A percentile compares a stretch with the other conserved stretches of the same genome.
These are phyloP conservation scores for Girardia tigrina DNA, from an alignment of 2,888 invertebrate genomes.

Conservation along the genomic window DNA sequence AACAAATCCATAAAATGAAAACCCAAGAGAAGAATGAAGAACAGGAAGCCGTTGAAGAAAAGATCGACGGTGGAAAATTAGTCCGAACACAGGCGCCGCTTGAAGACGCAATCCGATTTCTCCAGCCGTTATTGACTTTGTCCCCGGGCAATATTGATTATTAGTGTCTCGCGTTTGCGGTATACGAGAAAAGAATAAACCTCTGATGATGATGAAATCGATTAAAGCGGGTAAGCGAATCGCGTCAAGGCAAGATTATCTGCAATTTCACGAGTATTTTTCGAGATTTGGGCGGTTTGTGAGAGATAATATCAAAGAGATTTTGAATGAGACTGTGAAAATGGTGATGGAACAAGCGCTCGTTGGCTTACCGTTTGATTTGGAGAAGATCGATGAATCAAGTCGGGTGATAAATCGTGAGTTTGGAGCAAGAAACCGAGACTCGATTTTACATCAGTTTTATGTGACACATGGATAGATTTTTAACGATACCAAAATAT, in stretches of 20 bases:
- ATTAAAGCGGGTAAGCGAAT: constrained; percentile 65
- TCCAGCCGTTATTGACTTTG: constrained; percentile 74
- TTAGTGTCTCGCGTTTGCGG: constrained; percentile 90
- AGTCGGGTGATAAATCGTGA: not conserved
- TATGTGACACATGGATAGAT: too few relatives aligned
- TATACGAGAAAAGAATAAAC: constrained; percentile 91
- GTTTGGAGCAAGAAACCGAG: not conserved
- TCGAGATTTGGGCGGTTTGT: not conserved
- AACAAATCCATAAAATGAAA: constrained; percentile 59
- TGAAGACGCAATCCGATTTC: constrained; percentile 85
- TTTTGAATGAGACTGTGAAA: not conserved
- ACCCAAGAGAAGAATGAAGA: constrained; percentile 56
- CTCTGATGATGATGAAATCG: constrained; percentile 83
- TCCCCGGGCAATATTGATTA: constrained; percentile 79
- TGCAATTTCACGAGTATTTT: not conserved
- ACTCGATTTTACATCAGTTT: not conserved
- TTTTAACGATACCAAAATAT: too few relatives aligned
- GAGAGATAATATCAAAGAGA: not conserved
- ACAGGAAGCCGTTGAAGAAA: constrained; percentile 80
- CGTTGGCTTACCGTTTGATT: not conserved
- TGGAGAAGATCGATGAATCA: not conserved
- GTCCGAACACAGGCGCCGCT: constrained; percentile 76
- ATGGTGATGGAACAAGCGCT: not conserved
- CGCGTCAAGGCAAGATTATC: not conserved
- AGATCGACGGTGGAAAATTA: constrained; percentile 80